Percentiles rank a stretch among this genome's conserved stretches.
Evolutionary conservation across 1,140 invertebrate genomes (phyloP).

Genomic region (Batillaria attramentaria): DNA sequence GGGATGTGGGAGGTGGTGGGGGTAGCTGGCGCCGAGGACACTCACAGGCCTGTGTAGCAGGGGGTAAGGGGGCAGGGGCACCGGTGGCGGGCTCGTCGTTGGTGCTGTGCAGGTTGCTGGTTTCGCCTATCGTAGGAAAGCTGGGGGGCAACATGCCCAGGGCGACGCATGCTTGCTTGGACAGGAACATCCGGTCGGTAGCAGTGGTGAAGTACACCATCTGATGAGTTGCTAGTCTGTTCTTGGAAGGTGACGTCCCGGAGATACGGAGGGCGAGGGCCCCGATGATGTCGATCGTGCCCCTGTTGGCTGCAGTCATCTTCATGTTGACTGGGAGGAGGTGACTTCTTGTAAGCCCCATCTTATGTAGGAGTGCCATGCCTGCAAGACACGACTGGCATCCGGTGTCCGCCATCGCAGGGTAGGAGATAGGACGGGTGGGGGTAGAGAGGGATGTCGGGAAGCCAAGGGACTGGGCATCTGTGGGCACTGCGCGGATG

Average conservation of each 20-base stretch:
- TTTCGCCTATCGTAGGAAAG: conserved; percentile 20
- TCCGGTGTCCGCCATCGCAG: conserved; percentile 32
- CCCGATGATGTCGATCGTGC: conserved; percentile 21
- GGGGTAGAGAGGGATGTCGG: neutral
- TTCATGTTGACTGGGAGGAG: conserved; percentile 30
- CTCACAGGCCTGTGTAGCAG: conserved; percentile 2
- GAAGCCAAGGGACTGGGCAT: conserved; percentile 38
- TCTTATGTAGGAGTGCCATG: neutral
- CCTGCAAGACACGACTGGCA: conserved; percentile 26
- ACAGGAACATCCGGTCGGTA: conserved; percentile 25
- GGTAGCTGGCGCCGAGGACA: conserved; percentile 39
- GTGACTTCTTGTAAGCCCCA: conserved; percentile 3
- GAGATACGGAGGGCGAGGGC: conserved; percentile 16
- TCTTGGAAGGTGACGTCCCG: neutral
- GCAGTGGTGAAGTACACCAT: conserved; percentile 7
- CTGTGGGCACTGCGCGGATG: conserved; percentile 21
- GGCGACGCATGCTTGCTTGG: conserved; percentile 12
- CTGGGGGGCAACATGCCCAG: conserved; percentile 13
- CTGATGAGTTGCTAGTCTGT: neutral
- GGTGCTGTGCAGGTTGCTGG: conserved; percentile 24
- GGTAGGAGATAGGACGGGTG: neutral
- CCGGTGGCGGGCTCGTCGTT: neutral
- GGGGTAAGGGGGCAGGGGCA: neutral
- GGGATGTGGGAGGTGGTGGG: conserved; percentile 31
- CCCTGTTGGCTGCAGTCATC: conserved; percentile 24